These are phyloP conservation scores for Yasuhikotakia modesta DNA, from an alignment of 2,797 vertebrate species.

Conservation along the genomic window DNA sequence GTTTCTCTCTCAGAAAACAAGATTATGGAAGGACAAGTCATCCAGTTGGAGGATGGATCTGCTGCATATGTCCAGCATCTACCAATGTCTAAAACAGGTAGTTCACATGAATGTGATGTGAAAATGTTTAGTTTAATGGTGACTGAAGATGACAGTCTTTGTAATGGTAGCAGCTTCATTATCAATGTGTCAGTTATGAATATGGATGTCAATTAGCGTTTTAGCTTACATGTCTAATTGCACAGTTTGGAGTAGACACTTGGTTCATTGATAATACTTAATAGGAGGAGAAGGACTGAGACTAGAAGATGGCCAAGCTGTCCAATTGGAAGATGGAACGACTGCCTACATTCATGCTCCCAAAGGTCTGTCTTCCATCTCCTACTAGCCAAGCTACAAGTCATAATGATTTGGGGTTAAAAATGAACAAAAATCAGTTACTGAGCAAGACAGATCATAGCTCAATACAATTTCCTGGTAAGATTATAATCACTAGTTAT, in stretches of 20 bases:
- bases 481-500: too few relatives aligned
- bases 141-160: background rate
- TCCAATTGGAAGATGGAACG: slow-evolving; percentile 96
- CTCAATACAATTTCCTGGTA: too few relatives aligned
- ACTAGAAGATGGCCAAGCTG: slow-evolving; percentile 96
- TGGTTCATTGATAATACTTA: background rate
- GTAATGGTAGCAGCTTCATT: background rate
- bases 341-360: slow-evolving; percentile 96
- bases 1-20: slow-evolving; percentile 84
- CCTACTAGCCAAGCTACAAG: background rate
- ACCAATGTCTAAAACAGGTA: slow-evolving; percentile 91
- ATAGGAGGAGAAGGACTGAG: slow-evolving; percentile 88
- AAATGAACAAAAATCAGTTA: background rate
- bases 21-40: slow-evolving; percentile 96
- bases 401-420: too few relatives aligned
- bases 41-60: slow-evolving; percentile 83
- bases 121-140: background rate
- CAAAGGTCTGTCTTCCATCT: slow-evolving; percentile 83
- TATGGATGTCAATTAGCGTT: background rate
- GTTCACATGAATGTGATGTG: background rate
- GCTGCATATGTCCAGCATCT: slow-evolving; percentile 96
- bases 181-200: background rate
- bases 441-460: too few relatives aligned
- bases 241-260: too few relatives aligned
- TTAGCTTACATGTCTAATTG: background rate